phyloP scores from a whole-genome alignment of 2,888 invertebrate genomes.

The Theretra japonica region DNA sequence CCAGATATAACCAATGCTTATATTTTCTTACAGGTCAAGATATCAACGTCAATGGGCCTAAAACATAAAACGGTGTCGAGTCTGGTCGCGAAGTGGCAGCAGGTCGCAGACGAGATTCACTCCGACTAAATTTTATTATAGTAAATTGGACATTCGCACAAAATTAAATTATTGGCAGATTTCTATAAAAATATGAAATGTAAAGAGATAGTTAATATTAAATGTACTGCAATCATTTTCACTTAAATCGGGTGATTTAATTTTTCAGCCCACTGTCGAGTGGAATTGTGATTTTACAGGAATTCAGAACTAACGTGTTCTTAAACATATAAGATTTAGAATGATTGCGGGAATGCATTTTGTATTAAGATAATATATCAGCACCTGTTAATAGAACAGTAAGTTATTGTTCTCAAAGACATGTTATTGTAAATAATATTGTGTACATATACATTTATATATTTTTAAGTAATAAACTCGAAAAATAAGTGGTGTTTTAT shows the following conservation, averaged over 20 bases:
- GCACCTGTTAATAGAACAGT: neutral
- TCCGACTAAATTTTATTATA: constrained; percentile 58
- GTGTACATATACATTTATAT: constrained; percentile 24
- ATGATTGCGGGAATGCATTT: neutral
- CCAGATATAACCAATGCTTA: constrained; percentile 13
- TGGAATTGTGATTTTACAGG: neutral
- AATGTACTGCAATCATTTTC: neutral
- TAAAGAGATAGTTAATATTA: neutral
- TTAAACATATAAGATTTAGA: neutral
- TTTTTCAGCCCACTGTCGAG: neutral
- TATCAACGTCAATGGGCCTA: constrained; percentile 75
- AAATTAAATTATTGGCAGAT: constrained; percentile 16
- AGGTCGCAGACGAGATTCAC: constrained; percentile 83
- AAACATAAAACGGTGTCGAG: constrained; percentile 87
- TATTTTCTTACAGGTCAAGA: constrained; percentile 65
- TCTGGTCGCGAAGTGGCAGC: constrained; percentile 88
- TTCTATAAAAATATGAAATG: neutral
- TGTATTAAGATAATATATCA: neutral
- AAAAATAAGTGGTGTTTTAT: neutral
- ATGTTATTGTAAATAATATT: constrained; percentile 23
- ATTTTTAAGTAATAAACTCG: constrained; percentile 24
- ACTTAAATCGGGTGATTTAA: neutral
- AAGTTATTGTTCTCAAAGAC: constrained; percentile 7
- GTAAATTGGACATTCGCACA: neutral
- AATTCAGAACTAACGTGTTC: no score